Conservation (phyloP, 2,113 vertebrate species). For the Alexandromys fortis region DNA sequence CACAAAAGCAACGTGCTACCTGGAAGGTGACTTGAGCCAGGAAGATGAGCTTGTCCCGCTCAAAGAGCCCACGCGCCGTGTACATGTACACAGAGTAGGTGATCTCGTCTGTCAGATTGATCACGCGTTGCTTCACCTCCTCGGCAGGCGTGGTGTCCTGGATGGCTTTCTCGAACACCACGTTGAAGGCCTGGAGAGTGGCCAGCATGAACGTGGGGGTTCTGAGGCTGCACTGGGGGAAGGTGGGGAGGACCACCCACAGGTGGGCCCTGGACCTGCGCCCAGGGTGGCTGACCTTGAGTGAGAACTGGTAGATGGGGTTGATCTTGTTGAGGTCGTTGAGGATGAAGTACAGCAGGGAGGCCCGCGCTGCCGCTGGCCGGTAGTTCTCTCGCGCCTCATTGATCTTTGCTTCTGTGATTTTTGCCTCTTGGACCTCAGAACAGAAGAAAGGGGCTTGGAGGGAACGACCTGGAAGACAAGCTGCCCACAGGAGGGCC, state of each 20-base stretch:
- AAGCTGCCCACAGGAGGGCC: no score
- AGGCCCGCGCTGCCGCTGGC: slow-evolving; percentile 79
- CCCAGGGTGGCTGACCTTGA: slow-evolving; percentile 79
- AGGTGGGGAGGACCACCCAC: neutral
- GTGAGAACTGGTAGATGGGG: slow-evolving; percentile 89
- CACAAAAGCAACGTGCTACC: slow-evolving; percentile 24
- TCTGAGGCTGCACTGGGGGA: neutral
- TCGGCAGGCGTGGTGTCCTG: slow-evolving; percentile 66
- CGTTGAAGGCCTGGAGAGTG: slow-evolving; percentile 80
- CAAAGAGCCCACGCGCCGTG: slow-evolving; percentile 86
- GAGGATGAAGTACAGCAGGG: slow-evolving; percentile 88
- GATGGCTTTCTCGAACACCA: slow-evolving; percentile 88
- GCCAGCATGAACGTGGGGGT: accelerated
- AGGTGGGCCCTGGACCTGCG: neutral
- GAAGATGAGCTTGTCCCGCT: slow-evolving; percentile 89
- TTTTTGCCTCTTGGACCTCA: slow-evolving; percentile 86
- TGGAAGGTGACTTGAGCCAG: slow-evolving; percentile 88
- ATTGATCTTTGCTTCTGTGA: slow-evolving; percentile 85
- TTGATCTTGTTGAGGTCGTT: slow-evolving; percentile 88
- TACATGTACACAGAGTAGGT: slow-evolving; percentile 86
- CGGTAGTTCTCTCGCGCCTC: slow-evolving; percentile 85
- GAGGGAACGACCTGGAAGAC: neutral
- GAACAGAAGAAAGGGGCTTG: neutral
- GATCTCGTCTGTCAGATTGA: slow-evolving; percentile 87
- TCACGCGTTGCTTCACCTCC: slow-evolving; percentile 81